Base-by-base conservation (phyloP, 30 jellyfish, hydroid and myxozoan genomes). In the Chrysaora quinquecirrha region DNA sequence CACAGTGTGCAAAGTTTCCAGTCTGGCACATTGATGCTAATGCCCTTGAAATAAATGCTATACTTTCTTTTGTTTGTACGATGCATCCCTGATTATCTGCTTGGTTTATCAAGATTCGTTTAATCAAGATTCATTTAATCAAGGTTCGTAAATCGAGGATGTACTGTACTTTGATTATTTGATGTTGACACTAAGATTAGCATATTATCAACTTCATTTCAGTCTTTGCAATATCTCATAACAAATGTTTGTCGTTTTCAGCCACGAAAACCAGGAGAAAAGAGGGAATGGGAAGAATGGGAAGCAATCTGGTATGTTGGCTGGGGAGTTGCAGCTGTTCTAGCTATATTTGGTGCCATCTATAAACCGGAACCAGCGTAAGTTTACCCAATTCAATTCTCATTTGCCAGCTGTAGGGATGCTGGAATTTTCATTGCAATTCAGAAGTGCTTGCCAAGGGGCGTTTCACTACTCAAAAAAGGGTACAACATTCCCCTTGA, bases 191-290 rank as follows among this genome's bases (percentile, higher is more conserved):
- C 9, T 43, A 43, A 6, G 16, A 43, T 43, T 16, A 43, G 58
- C 58, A 43, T 43, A 43, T 43, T 16, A 43, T 16, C 9, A 16
- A 9, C 16, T 43, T 6, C 12, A 43, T 43, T 6, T 43, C 58
- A 43, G 9, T 43, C 58, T 6, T 6, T 9, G 9, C 58, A 43
- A 43, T 9, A 9, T 43, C 16, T 16, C 16, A 9, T 43, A 43
- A 6, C 72, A 6, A 20, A 9, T 10, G 20, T 20, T 9, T 4
- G 12, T 52, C 25, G 19, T 38, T 79, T 79, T 61, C 47, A 83
- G 86, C 98, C 98, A 0, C 69, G 85, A 34, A 93, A 93, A 61
- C 98, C 98, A 23, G 98, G 98, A 18, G 98, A 93, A 62, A 93
- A 93, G 71, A 43, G 98, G 22, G 67, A 76, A 54, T 71, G 94